These are phyloP conservation scores for Dascillus cervinus DNA, from an alignment of 2,888 invertebrate species.

Conservation along the genomic window DNA sequence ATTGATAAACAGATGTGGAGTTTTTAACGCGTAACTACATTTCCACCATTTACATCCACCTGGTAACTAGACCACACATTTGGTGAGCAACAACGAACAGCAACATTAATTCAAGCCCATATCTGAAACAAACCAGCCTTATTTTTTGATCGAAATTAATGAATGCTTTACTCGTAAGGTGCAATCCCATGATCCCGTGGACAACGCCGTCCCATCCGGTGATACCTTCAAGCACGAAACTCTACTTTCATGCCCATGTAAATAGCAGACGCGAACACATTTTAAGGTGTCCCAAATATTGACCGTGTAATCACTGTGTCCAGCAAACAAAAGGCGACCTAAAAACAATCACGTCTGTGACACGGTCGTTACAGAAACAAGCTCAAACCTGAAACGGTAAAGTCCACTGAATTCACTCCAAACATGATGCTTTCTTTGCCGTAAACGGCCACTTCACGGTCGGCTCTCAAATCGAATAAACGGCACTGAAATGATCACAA, in stretches of 20 bases:
- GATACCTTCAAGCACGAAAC: constrained; percentile 88
- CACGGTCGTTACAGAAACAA: no score
- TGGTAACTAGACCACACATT: no score
- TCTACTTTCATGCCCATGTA: constrained; percentile 95
- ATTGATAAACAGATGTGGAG: no score
- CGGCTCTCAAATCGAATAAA: constrained; percentile 94
- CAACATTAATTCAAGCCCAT: no score
- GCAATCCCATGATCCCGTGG: constrained; percentile 96
- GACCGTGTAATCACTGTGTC: constrained; percentile 97
- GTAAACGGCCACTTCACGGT: constrained; percentile 94
- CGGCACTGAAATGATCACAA: constrained; percentile 60
- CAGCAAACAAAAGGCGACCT: constrained; percentile 93
- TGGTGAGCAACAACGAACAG: no score
- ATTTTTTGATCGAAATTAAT: no score
- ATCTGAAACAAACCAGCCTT: no score
- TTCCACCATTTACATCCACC: no score
- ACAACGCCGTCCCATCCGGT: constrained; percentile 95
- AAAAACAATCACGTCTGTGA: constrained; percentile 16
- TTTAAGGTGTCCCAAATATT: constrained; percentile 98
- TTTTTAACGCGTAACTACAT: no score
- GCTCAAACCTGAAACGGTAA: constrained; percentile 72
- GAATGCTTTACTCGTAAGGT: constrained; percentile 80
- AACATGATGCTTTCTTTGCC: constrained; percentile 96
- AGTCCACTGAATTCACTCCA: constrained; percentile 96
- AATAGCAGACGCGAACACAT: constrained; percentile 77